Percentiles rank a stretch among this genome's conserved stretches.
Evolutionary conservation across 2,797 vertebrate genomes (phyloP).

Genomic region (Liparis tanakae): DNA sequence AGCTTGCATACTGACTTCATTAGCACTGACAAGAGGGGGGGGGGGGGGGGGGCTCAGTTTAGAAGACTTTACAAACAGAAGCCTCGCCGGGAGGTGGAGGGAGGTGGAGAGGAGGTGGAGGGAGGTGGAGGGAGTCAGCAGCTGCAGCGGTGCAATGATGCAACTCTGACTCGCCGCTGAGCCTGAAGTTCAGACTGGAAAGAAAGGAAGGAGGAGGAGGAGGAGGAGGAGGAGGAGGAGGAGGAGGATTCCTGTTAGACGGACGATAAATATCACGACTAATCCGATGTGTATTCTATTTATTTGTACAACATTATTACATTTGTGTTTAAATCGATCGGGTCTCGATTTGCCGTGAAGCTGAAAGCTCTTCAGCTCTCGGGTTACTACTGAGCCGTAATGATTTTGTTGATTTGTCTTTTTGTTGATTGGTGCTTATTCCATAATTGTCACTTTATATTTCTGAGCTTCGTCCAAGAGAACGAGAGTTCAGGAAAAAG

Average conservation of each 20-base stretch:
- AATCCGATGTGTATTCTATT: neutral
- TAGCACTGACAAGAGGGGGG: slow-evolving; percentile 81
- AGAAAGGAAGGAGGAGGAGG: neutral
- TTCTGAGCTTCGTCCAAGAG: neutral
- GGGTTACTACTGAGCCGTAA: neutral
- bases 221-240: too few species aligned
- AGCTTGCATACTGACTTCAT: slow-evolving; percentile 86
- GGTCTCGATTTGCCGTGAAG: neutral
- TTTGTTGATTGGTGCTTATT: neutral
- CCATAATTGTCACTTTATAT: neutral
- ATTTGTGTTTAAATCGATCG: neutral
- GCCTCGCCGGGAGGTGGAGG: slow-evolving; percentile 37
- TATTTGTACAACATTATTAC: too few species aligned
- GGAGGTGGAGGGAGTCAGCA: slow-evolving; percentile 34
- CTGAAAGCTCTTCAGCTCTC: neutral
- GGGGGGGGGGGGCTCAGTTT: slow-evolving; percentile 75
- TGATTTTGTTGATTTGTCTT: too few species aligned
- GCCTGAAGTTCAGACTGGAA: slow-evolving; percentile 43
- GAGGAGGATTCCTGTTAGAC: neutral
- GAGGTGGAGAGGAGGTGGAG: slow-evolving; percentile 8
- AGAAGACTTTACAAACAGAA: slow-evolving; percentile 66
- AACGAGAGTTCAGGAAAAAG: neutral
- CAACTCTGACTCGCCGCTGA: slow-evolving; percentile 40
- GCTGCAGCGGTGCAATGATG: slow-evolving; percentile 32
- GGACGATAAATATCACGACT: neutral